Evolutionary conservation across 2,888 invertebrate genomes (phyloP).

Genomic region (Chrysomela aeneicollis): DNA sequence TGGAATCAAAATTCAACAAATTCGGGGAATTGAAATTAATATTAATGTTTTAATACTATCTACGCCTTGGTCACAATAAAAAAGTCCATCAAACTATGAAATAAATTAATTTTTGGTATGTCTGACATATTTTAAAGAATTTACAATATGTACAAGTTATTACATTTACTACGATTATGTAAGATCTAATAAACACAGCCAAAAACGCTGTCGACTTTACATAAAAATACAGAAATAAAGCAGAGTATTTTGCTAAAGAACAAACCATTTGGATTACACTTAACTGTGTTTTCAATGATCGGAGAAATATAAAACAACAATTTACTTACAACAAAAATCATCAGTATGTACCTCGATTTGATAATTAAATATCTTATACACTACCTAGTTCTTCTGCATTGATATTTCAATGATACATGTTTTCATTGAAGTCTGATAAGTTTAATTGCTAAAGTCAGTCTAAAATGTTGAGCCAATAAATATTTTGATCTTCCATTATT

Average conservation of each 20-base stretch:
- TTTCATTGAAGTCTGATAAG: background rate
- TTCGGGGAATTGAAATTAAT: conserved; percentile 32
- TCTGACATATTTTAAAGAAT: conserved; percentile 48
- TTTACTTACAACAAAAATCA: background rate
- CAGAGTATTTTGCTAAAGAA: conserved; percentile 40
- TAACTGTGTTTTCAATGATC: conserved; percentile 4
- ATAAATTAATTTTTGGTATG: conserved; percentile 52
- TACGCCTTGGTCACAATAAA: conserved; percentile 44
- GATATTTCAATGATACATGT: background rate
- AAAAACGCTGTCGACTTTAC: conserved; percentile 58
- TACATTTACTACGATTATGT: conserved; percentile 40
- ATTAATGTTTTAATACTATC: conserved; percentile 32
- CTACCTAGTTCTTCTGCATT: background rate
- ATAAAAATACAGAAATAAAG: conserved; percentile 51
- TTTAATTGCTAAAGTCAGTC: background rate
- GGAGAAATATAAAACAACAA: background rate
- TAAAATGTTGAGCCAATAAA: background rate
- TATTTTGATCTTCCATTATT: conserved; percentile 1
- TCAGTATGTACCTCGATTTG: too few relatives aligned
- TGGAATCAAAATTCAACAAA: conserved; percentile 34
- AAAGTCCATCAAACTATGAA: conserved; percentile 45
- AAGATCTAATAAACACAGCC: conserved; percentile 57
- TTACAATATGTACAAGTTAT: conserved; percentile 51
- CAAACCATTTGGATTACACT: conserved; percentile 7
- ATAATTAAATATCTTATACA: too few relatives aligned